Evolutionary conservation across 2,113 vertebrate species (phyloP).

Genomic region (Anthoscopus minutus): DNA sequence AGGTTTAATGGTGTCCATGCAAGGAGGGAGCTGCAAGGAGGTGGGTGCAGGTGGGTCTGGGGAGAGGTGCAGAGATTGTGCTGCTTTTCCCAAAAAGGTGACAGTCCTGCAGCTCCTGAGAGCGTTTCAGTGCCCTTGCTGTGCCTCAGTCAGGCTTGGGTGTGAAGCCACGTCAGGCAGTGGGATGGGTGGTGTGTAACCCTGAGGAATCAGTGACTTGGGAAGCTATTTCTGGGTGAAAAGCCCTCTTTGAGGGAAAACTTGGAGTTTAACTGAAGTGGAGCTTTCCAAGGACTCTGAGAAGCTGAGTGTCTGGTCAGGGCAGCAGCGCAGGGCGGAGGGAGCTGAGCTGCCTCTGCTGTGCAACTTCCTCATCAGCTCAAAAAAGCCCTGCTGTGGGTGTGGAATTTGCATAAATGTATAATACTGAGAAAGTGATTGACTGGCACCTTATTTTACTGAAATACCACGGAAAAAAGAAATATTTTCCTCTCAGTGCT

Average conservation of each 20-base stretch:
- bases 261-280: neutral
- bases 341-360: slow-evolving; percentile 23
- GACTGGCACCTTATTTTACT: slow-evolving; percentile 50
- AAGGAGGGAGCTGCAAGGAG: neutral
- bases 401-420: slow-evolving; percentile 1
- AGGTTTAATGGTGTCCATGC: neutral
- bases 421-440: slow-evolving; percentile 31
- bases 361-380: slow-evolving; percentile 16
- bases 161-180: neutral
- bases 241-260: neutral
- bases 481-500: neutral
- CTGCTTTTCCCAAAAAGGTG: neutral
- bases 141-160: neutral
- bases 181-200: neutral
- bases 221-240: neutral
- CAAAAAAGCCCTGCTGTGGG: slow-evolving; percentile 3
- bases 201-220: rapidly evolving
- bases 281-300: neutral
- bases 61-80: neutral
- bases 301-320: neutral
- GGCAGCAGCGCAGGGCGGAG: neutral
- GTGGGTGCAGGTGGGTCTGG: neutral
- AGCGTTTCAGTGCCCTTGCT: neutral
- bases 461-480: neutral
- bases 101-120: rapidly evolving